These are phyloP conservation scores for Pristis pectinata DNA, from an alignment of 2,797 vertebrate genomes.

Conservation along the genomic window DNA sequence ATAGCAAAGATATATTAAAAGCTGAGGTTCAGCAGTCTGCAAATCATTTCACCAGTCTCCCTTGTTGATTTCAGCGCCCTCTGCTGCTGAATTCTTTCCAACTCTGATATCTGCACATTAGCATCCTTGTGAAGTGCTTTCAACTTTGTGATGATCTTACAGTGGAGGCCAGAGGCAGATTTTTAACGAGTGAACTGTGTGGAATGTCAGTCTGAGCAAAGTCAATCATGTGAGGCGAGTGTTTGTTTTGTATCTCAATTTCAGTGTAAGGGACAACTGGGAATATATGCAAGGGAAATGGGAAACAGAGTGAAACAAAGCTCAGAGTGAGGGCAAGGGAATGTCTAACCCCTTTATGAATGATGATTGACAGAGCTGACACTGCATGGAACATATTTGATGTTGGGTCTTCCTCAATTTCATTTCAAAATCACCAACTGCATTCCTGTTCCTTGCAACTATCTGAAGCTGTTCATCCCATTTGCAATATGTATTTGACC, in stretches of 20 bases:
- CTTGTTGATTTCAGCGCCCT: slow-evolving; percentile 4
- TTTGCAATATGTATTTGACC: no score
- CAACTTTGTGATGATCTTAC: background rate
- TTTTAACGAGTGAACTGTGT: background rate
- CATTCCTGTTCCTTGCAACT: no score
- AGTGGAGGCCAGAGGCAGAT: background rate
- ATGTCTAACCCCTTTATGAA: background rate
- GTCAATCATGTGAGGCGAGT: background rate
- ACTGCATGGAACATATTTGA: background rate
- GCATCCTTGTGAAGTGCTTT: background rate
- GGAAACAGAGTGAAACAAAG: no score
- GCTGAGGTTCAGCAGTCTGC: background rate
- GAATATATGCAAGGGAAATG: no score
- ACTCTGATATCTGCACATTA: background rate
- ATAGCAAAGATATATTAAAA: background rate
- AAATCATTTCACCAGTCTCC: background rate
- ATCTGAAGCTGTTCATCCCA: no score
- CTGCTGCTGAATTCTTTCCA: slow-evolving; percentile 26
- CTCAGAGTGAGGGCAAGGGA: no score
- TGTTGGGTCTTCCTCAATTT: background rate
- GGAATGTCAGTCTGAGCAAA: background rate
- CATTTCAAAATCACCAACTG: no score
- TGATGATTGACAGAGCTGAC: background rate
- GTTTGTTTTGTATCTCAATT: background rate
- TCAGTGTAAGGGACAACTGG: background rate